Conservation (phyloP, 1,140 invertebrate genomes). For the Cataglyphis hispanica region DNA sequence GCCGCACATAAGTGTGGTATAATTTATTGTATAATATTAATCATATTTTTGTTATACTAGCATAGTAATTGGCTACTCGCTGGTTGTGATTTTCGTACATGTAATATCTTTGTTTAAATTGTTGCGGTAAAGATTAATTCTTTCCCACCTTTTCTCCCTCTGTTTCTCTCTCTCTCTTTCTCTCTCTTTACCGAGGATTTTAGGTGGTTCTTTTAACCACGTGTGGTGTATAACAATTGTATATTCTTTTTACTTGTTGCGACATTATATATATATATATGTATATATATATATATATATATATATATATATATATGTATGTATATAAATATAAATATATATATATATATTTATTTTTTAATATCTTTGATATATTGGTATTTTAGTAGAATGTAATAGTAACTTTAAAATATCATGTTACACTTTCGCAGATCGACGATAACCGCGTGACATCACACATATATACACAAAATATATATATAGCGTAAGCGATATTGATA, state of each 20-base stretch:
- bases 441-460: constrained; percentile 35
- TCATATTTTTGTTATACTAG: constrained; percentile 76
- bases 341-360: constrained; percentile 65
- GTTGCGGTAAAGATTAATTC: constrained; percentile 31
- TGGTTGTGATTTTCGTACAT: constrained; percentile 76
- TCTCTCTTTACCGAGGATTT: constrained; percentile 6
- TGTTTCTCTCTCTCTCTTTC: too few relatives aligned
- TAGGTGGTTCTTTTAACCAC: constrained; percentile 23
- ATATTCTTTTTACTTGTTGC: constrained; percentile 62
- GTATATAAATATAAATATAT: constrained; percentile 30
- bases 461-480: constrained; percentile 19
- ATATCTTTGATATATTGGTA: constrained; percentile 62
- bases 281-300: constrained; percentile 13
- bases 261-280: constrained; percentile 24
- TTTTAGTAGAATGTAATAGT: constrained; percentile 54
- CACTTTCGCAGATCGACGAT: constrained; percentile 34
- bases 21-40: constrained; percentile 78
- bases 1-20: constrained; percentile 65
- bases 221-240: constrained; percentile 42
- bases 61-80: constrained; percentile 76
- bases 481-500: constrained; percentile 10
- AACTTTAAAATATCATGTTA: constrained; percentile 36
- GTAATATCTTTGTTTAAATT: constrained; percentile 49
- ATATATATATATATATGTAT: constrained; percentile 14
- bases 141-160: constrained; percentile 11